These are phyloP conservation scores for Galagoides demidoff DNA, from an alignment of 2,797 vertebrate genomes.

Conservation along the genomic window DNA sequence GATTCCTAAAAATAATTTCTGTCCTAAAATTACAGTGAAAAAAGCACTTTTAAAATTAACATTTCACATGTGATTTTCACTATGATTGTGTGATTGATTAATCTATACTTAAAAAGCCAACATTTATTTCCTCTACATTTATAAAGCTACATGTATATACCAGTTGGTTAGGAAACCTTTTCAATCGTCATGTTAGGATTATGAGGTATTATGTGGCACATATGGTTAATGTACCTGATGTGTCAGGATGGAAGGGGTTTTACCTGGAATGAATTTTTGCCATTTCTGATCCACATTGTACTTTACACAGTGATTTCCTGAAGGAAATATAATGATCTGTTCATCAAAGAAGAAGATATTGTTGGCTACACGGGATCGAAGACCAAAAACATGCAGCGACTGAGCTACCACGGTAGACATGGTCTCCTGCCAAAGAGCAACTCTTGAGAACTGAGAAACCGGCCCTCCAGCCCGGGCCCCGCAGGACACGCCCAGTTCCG, in stretches of 20 bases:
- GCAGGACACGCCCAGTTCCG: neutral
- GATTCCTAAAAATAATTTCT: neutral
- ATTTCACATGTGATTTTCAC: conserved; percentile 32
- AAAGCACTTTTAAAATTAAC: conserved; percentile 38
- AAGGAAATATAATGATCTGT: conserved; percentile 92
- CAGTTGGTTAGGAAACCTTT: neutral
- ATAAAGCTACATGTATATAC: neutral
- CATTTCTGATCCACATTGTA: conserved; percentile 91
- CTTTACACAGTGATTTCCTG: conserved; percentile 92
- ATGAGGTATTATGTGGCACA: neutral
- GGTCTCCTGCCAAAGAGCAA: neutral
- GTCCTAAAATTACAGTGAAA: conserved; percentile 27
- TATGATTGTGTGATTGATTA: neutral
- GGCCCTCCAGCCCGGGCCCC: too few species aligned
- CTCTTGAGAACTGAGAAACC: accelerated
- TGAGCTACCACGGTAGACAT: conserved; percentile 89
- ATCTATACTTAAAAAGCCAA: neutral
- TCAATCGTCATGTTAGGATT: neutral
- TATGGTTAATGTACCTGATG: neutral
- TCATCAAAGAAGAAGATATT: conserved; percentile 94
- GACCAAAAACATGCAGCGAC: conserved; percentile 90
- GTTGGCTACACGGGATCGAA: conserved; percentile 90
- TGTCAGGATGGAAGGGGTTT: neutral
- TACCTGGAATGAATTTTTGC: conserved; percentile 95
- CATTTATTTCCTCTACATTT: neutral